A percentile compares a stretch with the other conserved stretches of the same genome.
Conservation (phyloP, 2,888 invertebrate species). For the Eueremaeus valkanovi region DNA sequence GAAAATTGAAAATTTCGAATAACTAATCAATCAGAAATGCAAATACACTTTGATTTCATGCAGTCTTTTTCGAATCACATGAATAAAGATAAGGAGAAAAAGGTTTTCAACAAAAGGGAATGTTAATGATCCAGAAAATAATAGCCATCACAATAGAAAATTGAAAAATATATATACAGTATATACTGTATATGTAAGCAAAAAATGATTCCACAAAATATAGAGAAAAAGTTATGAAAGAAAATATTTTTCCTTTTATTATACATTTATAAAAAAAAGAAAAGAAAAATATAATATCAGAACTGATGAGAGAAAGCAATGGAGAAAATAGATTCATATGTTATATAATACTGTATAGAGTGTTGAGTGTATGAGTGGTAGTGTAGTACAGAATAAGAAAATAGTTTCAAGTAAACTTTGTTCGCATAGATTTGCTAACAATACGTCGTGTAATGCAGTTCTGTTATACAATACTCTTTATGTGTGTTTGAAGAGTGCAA, state of each 20-base stretch:
- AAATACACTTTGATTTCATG: background rate
- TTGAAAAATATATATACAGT: too few species aligned
- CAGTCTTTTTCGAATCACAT: background rate
- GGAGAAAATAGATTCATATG: background rate
- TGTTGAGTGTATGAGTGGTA: background rate
- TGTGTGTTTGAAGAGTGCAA: slow-evolving; percentile 30
- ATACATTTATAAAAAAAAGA: background rate
- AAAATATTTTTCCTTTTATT: background rate
- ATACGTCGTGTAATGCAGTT: background rate
- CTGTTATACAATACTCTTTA: slow-evolving; percentile 29
- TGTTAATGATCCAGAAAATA: slow-evolving; percentile 32
- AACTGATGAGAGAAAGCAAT: slow-evolving; percentile 2
- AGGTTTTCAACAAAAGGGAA: slow-evolving; percentile 14
- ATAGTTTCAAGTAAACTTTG: background rate
- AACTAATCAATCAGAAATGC: background rate
- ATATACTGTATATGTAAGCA: slow-evolving; percentile 14
- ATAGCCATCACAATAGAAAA: slow-evolving; percentile 18
- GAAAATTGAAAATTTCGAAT: background rate
- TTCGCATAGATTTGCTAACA: background rate
- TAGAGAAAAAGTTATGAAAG: slow-evolving; percentile 33
- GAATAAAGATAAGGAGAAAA: background rate
- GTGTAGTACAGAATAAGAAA: slow-evolving; percentile 5
- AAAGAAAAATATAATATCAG: background rate
- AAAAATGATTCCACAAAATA: slow-evolving; percentile 15
- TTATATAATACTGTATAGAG: background rate